Conservation (phyloP, 2,888 invertebrate species). For the Conchocele bisecta region DNA sequence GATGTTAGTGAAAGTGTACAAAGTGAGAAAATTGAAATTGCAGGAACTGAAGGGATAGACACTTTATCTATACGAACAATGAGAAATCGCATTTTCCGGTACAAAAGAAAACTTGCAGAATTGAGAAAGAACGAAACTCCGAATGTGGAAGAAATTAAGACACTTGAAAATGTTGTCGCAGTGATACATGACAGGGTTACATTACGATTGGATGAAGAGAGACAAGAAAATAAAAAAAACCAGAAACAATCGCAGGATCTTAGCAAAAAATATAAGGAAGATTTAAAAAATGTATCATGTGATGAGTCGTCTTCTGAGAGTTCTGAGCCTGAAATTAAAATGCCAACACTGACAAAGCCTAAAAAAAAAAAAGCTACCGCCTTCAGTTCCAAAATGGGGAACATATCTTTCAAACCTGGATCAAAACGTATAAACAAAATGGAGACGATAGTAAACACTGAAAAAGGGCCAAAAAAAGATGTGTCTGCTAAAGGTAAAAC, state of each 20-base stretch:
- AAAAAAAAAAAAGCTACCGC: background rate
- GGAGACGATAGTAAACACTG: too few relatives aligned
- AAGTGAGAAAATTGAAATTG: too few relatives aligned
- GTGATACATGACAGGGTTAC: background rate
- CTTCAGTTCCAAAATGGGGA: background rate
- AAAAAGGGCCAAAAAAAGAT: too few relatives aligned
- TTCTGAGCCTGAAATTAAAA: too few relatives aligned
- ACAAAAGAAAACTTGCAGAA: conserved; percentile 14
- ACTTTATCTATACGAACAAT: conserved; percentile 8
- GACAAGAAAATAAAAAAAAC: background rate
- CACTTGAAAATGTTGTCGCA: background rate
- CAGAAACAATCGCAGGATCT: background rate
- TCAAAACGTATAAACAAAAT: too few relatives aligned
- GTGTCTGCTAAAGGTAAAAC: too few relatives aligned
- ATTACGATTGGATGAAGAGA: background rate
- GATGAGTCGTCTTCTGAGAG: too few relatives aligned
- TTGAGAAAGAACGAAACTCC: conserved; percentile 7
- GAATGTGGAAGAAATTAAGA: background rate
- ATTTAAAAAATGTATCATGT: too few relatives aligned
- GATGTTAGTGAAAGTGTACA: too few relatives aligned
- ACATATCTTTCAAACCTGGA: too few relatives aligned
- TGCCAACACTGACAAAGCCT: background rate
- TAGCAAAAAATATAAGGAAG: too few relatives aligned
- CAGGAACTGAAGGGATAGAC: conserved; percentile 7
- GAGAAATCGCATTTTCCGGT: conserved; percentile 16